Evolutionary conservation across 2,797 vertebrate species (phyloP).

Genomic region (Pachyuromys duprasi): DNA sequence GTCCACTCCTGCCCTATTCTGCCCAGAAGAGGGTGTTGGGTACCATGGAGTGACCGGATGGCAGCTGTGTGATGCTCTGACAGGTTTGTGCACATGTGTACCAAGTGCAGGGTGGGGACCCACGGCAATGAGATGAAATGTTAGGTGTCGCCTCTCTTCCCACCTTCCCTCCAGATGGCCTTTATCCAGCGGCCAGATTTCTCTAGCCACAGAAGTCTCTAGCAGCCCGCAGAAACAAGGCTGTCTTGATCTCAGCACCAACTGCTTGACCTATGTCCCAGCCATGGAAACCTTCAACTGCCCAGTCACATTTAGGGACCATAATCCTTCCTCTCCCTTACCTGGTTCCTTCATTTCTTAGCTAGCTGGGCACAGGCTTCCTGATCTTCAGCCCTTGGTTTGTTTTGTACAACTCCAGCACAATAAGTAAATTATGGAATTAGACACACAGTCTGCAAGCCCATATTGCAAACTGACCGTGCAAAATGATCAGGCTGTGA

Average conservation of each 20-base stretch:
- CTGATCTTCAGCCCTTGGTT: conserved; percentile 1
- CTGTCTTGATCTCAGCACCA: neutral
- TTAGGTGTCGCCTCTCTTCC: neutral
- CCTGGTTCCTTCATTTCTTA: neutral
- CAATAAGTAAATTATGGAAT: conserved; percentile 37
- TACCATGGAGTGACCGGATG: neutral
- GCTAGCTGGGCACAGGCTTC: neutral
- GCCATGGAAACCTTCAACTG: neutral
- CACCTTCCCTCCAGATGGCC: neutral
- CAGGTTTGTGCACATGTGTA: neutral
- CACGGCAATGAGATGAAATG: neutral
- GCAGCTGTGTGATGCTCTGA: fast-evolving
- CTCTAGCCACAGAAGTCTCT: neutral
- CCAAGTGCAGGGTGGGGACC: too few species aligned
- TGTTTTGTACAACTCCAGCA: conserved; percentile 49
- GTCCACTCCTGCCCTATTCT: neutral
- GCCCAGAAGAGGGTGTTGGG: neutral
- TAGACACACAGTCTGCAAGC: neutral
- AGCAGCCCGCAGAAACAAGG: neutral
- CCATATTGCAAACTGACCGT: neutral
- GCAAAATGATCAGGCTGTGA: neutral
- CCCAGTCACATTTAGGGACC: neutral
- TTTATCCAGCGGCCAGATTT: neutral
- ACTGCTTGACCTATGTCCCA: neutral
- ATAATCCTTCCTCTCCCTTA: neutral